Percentiles rank a stretch among this genome's conserved stretches.
Evolutionary conservation across 2,888 invertebrate genomes (phyloP).

Genomic region (Drosophila sordidula): DNA sequence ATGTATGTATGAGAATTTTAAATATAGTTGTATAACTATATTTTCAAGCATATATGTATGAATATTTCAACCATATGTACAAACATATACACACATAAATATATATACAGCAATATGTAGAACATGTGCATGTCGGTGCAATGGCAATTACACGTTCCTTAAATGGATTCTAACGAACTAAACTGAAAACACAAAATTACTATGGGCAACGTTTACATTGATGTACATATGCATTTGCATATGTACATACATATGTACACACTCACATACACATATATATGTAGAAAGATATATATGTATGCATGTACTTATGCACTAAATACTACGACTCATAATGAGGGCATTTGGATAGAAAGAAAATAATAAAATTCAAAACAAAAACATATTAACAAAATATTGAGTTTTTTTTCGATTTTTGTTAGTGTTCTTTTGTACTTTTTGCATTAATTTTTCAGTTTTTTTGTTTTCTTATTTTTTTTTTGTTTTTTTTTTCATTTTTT

Average conservation of each 20-base stretch:
- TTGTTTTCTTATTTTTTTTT: conserved; percentile 47
- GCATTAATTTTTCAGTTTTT: conserved; percentile 40
- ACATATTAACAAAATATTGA: conserved; percentile 58
- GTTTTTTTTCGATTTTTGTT: conserved; percentile 63
- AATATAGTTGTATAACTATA: background rate
- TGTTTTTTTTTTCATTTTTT: conserved; percentile 29
- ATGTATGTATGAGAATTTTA: conserved; percentile 18
- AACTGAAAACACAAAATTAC: conserved; percentile 11
- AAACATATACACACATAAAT: conserved; percentile 3
- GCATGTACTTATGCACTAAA: conserved; percentile 41
- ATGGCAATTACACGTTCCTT: conserved; percentile 14
- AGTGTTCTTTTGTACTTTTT: conserved; percentile 58
- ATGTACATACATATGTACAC: background rate
- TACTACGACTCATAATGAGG: conserved; percentile 60
- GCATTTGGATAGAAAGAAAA: conserved; percentile 36
- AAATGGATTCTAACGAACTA: conserved; percentile 21
- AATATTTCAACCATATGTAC: background rate
- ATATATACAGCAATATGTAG: conserved; percentile 13
- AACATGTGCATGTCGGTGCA: conserved; percentile 31
- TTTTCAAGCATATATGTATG: conserved; percentile 8
- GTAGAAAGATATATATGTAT: conserved; percentile 10
- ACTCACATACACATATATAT: background rate
- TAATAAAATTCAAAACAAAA: conserved; percentile 53
- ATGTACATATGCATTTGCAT: conserved; percentile 15
- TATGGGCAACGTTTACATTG: conserved; percentile 14